phyloP scores from a whole-genome alignment of 2,797 vertebrate genomes.

The Chaetodon trifasciatus region DNA sequence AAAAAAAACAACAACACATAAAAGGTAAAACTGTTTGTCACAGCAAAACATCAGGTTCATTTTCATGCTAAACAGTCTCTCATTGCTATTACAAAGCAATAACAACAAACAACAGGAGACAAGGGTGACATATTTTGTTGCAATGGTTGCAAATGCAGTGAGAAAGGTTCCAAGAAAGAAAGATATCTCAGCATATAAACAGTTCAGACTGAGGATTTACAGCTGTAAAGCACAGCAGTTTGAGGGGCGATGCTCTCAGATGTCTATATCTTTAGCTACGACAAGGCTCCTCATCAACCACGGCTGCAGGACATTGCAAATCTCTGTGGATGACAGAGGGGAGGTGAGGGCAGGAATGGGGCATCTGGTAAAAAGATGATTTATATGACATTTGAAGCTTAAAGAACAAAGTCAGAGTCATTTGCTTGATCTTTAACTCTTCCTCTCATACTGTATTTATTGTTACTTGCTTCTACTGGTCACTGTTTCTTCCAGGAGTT shows the following conservation, averaged over 20 bases:
- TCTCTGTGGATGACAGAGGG: constrained; percentile 20
- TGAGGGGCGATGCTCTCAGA: constrained; percentile 12
- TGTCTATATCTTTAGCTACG: constrained; percentile 18
- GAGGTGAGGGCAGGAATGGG: background rate
- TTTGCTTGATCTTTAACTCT: background rate
- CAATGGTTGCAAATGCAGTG: background rate
- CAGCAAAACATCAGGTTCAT: constrained; percentile 9
- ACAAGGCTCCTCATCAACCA: constrained; percentile 6
- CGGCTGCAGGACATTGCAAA: constrained; percentile 49
- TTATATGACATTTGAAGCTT: background rate
- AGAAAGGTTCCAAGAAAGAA: background rate
- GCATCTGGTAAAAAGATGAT: constrained; percentile 7
- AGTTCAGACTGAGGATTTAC: background rate
- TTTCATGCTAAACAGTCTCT: constrained; percentile 12
- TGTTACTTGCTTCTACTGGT: background rate
- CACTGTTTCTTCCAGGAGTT: background rate
- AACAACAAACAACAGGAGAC: background rate
- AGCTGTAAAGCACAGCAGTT: constrained; percentile 7
- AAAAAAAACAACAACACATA: constrained; percentile 2
- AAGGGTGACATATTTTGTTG: background rate
- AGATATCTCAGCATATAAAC: background rate
- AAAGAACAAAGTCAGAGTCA: constrained; percentile 7
- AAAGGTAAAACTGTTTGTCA: background rate
- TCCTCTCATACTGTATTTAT: background rate
- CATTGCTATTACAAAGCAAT: background rate